Evolutionary conservation across 2,888 invertebrate genomes (phyloP).

Genomic region (Oxytorus armatus): DNA sequence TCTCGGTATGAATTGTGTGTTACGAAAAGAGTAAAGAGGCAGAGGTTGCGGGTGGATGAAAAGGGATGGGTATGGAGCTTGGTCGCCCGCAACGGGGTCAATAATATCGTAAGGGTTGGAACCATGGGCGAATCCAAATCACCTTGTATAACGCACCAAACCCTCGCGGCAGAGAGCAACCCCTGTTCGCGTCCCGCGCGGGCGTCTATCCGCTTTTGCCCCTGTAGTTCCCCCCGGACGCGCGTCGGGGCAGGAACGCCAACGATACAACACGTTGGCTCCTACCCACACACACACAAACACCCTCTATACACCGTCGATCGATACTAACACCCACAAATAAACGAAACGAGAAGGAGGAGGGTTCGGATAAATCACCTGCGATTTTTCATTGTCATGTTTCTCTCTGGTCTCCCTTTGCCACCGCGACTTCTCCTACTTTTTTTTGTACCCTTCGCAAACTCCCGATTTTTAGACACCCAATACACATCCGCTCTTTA

Average conservation of each 20-base stretch:
- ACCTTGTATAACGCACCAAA: constrained; percentile 67
- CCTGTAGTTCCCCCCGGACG: background rate
- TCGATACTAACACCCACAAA: constrained; percentile 56
- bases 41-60: constrained; percentile 19
- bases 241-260: background rate
- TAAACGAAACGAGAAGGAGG: constrained; percentile 60
- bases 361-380: constrained; percentile 68
- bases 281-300: background rate
- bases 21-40: constrained; percentile 27
- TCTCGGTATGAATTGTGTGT: background rate
- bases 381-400: constrained; percentile 68
- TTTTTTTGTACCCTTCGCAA: constrained; percentile 1
- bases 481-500: background rate
- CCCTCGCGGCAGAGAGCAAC: constrained; percentile 54
- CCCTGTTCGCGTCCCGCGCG: constrained; percentile 48
- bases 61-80: constrained; percentile 20
- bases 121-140: constrained; percentile 70
- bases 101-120: constrained; percentile 69
- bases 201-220: constrained; percentile 53
- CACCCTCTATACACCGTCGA: constrained; percentile 41
- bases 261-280: constrained; percentile 26
- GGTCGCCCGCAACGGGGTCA: constrained; percentile 61
- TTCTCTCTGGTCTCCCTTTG: constrained; percentile 27
- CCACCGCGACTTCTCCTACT: constrained; percentile 3
- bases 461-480: constrained; percentile 10